Percentiles rank a stretch among this genome's conserved stretches.
These are phyloP conservation scores for Clostera curtula DNA, from an alignment of 2,888 invertebrate species.

Conservation along the genomic window DNA sequence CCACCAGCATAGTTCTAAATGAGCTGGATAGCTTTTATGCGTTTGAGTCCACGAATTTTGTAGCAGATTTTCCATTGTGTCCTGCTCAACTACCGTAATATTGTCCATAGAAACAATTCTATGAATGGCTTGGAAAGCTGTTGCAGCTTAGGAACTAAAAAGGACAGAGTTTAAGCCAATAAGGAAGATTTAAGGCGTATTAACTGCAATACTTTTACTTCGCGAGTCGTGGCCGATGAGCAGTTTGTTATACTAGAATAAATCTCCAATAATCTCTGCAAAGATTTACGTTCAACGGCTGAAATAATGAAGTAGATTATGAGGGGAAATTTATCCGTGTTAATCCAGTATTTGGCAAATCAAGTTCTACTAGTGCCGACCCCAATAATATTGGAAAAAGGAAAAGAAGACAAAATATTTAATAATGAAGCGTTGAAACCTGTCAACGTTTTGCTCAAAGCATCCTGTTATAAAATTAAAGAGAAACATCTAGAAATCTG, in stretches of 20 bases:
- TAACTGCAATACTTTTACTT: neutral
- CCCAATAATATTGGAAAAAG: too few relatives aligned
- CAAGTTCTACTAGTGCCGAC: too few relatives aligned
- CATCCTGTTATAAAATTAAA: too few relatives aligned
- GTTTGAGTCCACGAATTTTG: neutral
- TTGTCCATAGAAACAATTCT: neutral
- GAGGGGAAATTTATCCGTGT: too few relatives aligned
- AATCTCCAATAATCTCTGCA: too few relatives aligned
- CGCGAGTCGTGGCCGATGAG: neutral
- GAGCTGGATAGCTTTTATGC: slow-evolving; percentile 2
- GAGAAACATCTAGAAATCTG: too few relatives aligned
- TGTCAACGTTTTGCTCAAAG: too few relatives aligned
- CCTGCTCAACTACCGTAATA: slow-evolving; percentile 5
- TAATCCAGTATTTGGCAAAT: too few relatives aligned
- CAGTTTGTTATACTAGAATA: neutral
- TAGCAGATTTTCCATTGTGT: slow-evolving; percentile 2
- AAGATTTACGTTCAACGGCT: too few relatives aligned
- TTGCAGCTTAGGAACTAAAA: neutral
- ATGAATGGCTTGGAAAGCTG: slow-evolving; percentile 2
- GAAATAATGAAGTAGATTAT: slow-evolving; percentile 8
- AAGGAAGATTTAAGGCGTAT: neutral
- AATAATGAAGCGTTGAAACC: too few relatives aligned
- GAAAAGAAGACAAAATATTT: too few relatives aligned
- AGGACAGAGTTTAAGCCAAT: neutral
- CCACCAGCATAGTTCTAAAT: slow-evolving; percentile 16